Percentiles rank a stretch among this genome's conserved stretches.
Evolutionary conservation across 2,888 invertebrate species (phyloP).

Genomic region (Chouioia cunea): DNA sequence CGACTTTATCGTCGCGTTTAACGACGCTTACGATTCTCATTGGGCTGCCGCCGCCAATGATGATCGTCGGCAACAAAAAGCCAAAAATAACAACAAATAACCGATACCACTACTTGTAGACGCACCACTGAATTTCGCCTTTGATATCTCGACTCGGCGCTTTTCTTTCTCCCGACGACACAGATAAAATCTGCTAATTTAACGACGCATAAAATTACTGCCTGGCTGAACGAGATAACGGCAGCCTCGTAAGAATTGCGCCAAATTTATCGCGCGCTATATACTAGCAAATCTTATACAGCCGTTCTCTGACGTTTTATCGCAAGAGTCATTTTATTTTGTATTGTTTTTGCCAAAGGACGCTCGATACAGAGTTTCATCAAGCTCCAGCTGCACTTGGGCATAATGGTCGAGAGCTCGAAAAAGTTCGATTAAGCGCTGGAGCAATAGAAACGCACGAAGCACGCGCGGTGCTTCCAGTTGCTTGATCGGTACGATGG

Average conservation of each 20-base stretch:
- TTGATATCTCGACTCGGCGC: not conserved
- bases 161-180: not conserved
- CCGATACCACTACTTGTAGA: not conserved
- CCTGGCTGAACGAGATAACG: conserved; percentile 25
- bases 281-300: no score
- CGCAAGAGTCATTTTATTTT: no score
- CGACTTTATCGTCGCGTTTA: conserved; percentile 52
- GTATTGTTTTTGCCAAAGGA: no score
- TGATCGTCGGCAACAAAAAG: conserved; percentile 10
- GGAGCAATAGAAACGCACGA: conserved; percentile 5
- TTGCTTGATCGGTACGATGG: not conserved
- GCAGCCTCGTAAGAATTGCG: not conserved
- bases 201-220: conserved; percentile 25
- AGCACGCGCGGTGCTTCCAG: not conserved
- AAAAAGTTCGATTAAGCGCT: no score
- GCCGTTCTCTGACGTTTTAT: no score
- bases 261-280: conserved; percentile 6
- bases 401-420: no score
- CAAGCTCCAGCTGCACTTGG: no score
- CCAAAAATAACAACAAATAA: not conserved
- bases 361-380: no score
- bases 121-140: not conserved
- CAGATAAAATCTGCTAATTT: conserved; percentile 23
- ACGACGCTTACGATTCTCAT: conserved; percentile 50
- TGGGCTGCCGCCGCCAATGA: conserved; percentile 12